Base-by-base conservation (phyloP, 2,113 vertebrate genomes). In the Scolopax mira region DNA sequence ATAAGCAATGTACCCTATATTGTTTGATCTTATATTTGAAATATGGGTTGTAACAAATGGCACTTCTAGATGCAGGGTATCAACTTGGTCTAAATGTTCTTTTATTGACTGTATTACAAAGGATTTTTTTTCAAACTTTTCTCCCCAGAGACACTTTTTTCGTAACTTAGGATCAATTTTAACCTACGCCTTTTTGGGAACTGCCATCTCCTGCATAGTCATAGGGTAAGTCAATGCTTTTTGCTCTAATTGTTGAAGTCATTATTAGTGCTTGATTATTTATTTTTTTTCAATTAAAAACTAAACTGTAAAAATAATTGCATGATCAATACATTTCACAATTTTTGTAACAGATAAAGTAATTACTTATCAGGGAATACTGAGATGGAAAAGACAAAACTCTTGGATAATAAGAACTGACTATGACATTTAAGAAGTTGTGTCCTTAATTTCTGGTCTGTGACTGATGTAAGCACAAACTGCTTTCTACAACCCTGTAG, bases 101-200 rank as follows among this genome's bases (percentile, higher is more conserved):
- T 67, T 44, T 28, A 62, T 44, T 93, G 33, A 44, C 13, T 33
- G 0, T 49, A 49, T 84, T 78, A 91, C 31, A 79, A 74, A 79
- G 7, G 6, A 39, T 10, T 75, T 69, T 62, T 51, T 84, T 58
- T 25, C 48, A 41, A 88, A 94, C 73, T 95, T 96, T 94, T n/a
- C 48, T 97, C 73, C 73, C 27, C 94, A 99, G 99, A 98, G 97
- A 95, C 98, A 98, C 94, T 98, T 99, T 91, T 98, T 98, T 91
- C 96, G 96, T 66, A 99, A 99, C 89, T 91, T 99, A 51, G 99
- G 98, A 96, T 98, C 98, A 5, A 97, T 99, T 96, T 91, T 99
- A 95, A 98, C 98, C 27, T 99, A 98, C 2, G 98, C 98, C 42
- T 98, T 99, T 94, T 81, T 98, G 96, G 98, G 98, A 73, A 99